Base-by-base conservation (phyloP, 2,797 vertebrate genomes). In the Aeoliscus strigatus region DNA sequence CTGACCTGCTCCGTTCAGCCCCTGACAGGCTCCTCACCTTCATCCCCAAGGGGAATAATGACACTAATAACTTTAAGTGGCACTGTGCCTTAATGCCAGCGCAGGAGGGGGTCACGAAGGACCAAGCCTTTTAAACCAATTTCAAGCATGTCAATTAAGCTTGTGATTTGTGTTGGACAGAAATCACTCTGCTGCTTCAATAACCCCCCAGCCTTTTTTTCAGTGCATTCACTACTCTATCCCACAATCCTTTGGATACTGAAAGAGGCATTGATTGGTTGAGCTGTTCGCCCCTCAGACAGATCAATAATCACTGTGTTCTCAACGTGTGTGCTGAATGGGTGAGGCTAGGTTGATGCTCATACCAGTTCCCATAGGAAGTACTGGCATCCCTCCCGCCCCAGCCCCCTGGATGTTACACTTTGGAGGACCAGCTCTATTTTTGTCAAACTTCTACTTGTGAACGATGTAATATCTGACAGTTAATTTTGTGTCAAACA, bases 261-360 rank as follows among this genome's bases (percentile, higher is more conserved):
- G 61, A 32, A 62, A 75, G 66, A 77, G 64, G 62, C 81, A 88
- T 87, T 80, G 87, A 89, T 87, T 82, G 82, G 76, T 77, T 81
- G 79, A 82, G 79, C 80, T 68, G 74, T 75, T 82, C 55, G 56
- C 63, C 68, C 70, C 46, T 43, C 75, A 80, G 77, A 77, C 67
- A 36, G 80, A 89, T 90, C 85, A 58, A 88, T 88, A 82, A 81
- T 70, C 63, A 32, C 73, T 67, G 60, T 67, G 70, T 70, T 78
- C 71, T 79, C 74, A 67, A 35, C 18, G 62, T 34, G 24, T 66
- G 41, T 33, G 59, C 58, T 57, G 43, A 40, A 65, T 31, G 60
- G 56, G 58, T 36, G 51, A 47, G 27, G 57, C 47, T 25, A n/a
- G 61, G 50, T 65, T 69, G 77, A 63, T 27, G 71, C 73, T 77